A percentile compares a stretch with the other conserved stretches of the same genome.
phyloP scores from a whole-genome alignment of 2,888 invertebrate species.

The Aleiodes leptofemur region DNA sequence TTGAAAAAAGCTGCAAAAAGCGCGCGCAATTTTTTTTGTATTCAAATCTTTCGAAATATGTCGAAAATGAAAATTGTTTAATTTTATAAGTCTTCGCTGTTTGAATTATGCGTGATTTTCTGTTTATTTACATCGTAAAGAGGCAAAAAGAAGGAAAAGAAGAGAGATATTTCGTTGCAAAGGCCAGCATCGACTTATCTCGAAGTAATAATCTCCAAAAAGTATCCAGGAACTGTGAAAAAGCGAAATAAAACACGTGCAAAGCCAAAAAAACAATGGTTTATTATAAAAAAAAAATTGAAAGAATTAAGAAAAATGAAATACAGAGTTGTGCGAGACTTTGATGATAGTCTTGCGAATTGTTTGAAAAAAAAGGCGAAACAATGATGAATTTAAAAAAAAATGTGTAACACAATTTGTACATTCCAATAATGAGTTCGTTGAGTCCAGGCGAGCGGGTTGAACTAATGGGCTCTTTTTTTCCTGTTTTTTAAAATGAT shows the following conservation, averaged over 20 bases:
- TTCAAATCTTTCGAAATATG: no score
- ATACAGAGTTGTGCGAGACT: background rate
- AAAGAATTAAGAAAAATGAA: conserved; percentile 20
- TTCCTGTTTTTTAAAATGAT: background rate
- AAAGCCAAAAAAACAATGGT: background rate
- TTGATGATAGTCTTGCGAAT: conserved; percentile 11
- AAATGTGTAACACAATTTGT: conserved; percentile 82
- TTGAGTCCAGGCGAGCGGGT: conserved; percentile 67
- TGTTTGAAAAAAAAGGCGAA: conserved; percentile 50
- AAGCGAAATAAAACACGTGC: conserved; percentile 34
- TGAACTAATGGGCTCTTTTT: conserved; percentile 35
- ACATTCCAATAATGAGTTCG: conserved; percentile 86
- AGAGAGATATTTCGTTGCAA: conserved; percentile 52
- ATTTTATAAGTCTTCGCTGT: no score
- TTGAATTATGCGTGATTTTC: no score
- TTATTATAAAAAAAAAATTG: conserved; percentile 22
- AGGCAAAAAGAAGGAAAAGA: background rate
- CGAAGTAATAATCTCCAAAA: background rate
- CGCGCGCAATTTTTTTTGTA: no score
- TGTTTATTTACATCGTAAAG: no score
- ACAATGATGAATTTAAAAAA: conserved; percentile 61
- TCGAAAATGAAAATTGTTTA: no score
- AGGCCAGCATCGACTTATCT: conserved; percentile 54
- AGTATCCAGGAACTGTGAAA: conserved; percentile 42
- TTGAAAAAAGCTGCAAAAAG: no score